Conservation (phyloP, 2,888 invertebrate species). For the Cephus pygmeus region DNA sequence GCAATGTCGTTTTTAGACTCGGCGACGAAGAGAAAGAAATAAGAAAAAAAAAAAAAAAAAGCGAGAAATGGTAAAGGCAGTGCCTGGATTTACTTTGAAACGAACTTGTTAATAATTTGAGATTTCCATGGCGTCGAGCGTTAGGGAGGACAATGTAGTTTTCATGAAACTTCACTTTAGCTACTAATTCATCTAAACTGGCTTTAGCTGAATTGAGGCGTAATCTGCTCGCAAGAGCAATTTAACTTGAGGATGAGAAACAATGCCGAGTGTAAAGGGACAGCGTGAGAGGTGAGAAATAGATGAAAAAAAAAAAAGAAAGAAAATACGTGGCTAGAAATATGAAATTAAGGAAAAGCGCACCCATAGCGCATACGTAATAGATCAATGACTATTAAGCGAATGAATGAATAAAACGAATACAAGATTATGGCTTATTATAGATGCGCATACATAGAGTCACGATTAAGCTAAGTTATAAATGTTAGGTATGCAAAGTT, state of each 20-base stretch:
- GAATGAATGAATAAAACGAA: neutral
- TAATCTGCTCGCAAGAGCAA: neutral
- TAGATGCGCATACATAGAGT: neutral
- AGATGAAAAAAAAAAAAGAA: slow-evolving; percentile 4
- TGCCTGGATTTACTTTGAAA: neutral
- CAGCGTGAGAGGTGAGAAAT: slow-evolving; percentile 15
- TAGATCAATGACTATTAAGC: neutral
- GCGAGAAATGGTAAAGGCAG: neutral
- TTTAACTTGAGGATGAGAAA: neutral
- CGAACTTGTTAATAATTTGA: neutral
- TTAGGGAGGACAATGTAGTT: neutral
- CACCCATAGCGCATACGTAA: neutral
- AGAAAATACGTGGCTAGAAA: neutral
- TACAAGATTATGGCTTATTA: neutral
- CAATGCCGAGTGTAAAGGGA: slow-evolving; percentile 12
- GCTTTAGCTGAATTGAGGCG: slow-evolving; percentile 28
- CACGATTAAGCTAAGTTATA: neutral
- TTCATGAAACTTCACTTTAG: neutral
- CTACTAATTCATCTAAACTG: slow-evolving; percentile 27
- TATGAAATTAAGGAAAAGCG: neutral
- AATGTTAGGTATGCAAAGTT: neutral
- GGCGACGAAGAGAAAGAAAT: neutral
- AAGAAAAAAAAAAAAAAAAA: neutral
- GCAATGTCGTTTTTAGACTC: neutral
- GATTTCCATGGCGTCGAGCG: neutral